Base-by-base conservation (phyloP, 2,888 invertebrate species). In the Brachylomia viminalis region DNA sequence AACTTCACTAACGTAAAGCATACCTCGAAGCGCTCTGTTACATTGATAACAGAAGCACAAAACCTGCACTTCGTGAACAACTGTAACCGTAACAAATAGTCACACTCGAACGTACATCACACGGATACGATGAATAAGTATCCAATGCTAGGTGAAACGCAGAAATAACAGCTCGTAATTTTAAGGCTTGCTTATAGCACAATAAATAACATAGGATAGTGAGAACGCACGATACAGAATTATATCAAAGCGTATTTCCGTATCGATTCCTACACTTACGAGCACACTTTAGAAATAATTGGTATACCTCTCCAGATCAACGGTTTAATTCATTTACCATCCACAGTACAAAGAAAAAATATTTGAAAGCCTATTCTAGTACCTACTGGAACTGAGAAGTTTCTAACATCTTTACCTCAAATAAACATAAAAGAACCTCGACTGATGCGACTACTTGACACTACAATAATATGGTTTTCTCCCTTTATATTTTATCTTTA, bases 61-160 rank as follows among this genome's bases (percentile, higher is more conserved):
- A 45, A n/a, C 68, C n/a, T 47, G 20, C 20, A 15, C 20, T 1
- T 45, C 6, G 27, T 27, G 27, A 20, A n/a, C 10, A 42, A 27
- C 20, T 6, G 27, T 47, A 20, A 47, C 13, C 38, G 33, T 47
- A 47, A 67, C 67, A 20, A 67, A 68, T 71, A 33, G n/a, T 67
- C 8, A 33, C 8, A n/a, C 30, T 30, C n/a, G 45, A 68, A 49
- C 62, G 13, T 72, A 72, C 17, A 13, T 42, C 56, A 56, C 20
- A 47, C 1, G 1, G 6, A 6, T 33, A 27, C 33, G 33, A 71
- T 47, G 47, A n/a, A n/a, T n/a, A n/a, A n/a, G 3, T 33, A 66
- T 38, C n/a, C 27, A 20, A 66, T 20, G 13, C 33, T 38, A 49
- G 20, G 1, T 27, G 47, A 66, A 13, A 15, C 15, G 8, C 10